phyloP scores from a whole-genome alignment of 23 tunicate genomes.

The Trididemnum clinides region DNA sequence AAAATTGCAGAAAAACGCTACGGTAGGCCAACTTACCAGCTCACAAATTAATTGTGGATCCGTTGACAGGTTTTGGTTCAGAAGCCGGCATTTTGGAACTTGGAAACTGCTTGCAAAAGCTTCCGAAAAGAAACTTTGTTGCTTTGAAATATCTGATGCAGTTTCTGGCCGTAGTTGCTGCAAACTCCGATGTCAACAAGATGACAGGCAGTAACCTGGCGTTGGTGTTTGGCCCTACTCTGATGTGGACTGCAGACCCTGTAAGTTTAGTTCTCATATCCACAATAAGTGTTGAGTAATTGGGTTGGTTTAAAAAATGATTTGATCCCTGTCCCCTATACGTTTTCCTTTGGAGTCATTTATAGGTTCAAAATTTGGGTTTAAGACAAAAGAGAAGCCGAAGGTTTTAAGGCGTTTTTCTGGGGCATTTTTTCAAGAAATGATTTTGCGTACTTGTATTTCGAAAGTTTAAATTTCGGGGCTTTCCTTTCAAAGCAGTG shows the following conservation, averaged over 20 bases:
- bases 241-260: constrained; percentile 73
- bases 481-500: too few relatives aligned
- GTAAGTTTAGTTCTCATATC: not conserved
- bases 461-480: too few relatives aligned
- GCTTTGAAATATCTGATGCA: constrained; percentile 58
- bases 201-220: constrained; percentile 82
- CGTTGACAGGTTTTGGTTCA: constrained; percentile 67
- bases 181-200: constrained; percentile 46
- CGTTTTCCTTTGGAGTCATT: too few relatives aligned
- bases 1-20: too few relatives aligned
- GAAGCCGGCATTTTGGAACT: constrained; percentile 57
- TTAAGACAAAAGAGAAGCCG: too few relatives aligned
- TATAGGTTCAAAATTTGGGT: too few relatives aligned
- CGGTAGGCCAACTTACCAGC: too few relatives aligned
- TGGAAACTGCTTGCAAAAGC: constrained; percentile 41
- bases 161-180: constrained; percentile 56
- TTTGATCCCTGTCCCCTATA: too few relatives aligned
- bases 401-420: too few relatives aligned
- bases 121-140: constrained; percentile 48
- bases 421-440: too few relatives aligned
- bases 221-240: constrained; percentile 84
- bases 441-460: too few relatives aligned
- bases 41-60: too few relatives aligned
- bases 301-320: not conserved
- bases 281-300: not conserved